Conservation (phyloP, 92 coral and sea anemone genomes). For the Epizoanthus scotinus region DNA sequence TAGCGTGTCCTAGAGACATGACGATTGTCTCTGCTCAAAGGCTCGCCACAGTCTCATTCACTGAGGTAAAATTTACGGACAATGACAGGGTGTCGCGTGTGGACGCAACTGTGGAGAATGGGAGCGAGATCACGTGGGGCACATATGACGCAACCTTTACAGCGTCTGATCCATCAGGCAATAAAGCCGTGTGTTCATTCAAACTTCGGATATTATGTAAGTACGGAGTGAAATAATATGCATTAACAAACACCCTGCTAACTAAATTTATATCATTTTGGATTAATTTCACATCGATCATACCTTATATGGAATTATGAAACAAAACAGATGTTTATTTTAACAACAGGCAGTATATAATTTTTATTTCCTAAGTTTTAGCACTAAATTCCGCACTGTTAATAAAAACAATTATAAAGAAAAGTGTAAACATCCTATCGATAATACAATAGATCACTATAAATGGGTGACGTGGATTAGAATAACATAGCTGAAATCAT, state of each 20-base stretch:
- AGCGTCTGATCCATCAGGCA: conserved; percentile 34
- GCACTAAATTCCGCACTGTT: no score
- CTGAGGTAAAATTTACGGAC: conserved; percentile 21
- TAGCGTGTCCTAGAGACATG: conserved; percentile 9
- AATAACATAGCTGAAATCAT: no score
- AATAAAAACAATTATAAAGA: no score
- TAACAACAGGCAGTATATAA: no score
- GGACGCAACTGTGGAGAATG: conserved; percentile 9
- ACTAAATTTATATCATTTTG: no score
- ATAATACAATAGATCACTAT: no score
- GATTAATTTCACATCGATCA: not conserved
- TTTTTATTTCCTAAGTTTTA: no score
- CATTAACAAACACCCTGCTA: not conserved
- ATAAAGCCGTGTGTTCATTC: conserved; percentile 34
- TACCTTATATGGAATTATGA: no score
- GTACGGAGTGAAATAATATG: not conserved
- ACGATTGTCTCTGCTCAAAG: not conserved
- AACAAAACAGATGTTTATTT: no score
- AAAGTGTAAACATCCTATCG: no score
- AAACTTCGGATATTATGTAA: conserved; percentile 35
- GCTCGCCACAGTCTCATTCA: not conserved
- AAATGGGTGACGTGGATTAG: no score
- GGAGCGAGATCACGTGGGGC: conserved; percentile 35
- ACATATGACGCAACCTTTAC: conserved; percentile 28
- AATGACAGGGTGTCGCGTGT: conserved; percentile 11